phyloP scores from a whole-genome alignment of 2,113 vertebrate genomes.

The Podarcis raffonei region DNA sequence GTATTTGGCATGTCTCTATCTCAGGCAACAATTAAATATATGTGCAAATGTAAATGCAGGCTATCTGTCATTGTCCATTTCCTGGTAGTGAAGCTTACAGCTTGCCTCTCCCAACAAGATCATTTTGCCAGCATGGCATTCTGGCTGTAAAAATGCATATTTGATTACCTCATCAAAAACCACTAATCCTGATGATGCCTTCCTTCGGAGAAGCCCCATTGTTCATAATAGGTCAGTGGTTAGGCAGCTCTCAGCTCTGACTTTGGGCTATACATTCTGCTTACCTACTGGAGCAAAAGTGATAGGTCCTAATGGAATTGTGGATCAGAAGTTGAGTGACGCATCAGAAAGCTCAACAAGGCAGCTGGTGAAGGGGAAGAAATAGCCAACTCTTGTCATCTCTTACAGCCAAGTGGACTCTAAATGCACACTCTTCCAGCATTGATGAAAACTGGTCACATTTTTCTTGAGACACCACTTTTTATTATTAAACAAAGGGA shows the following conservation, averaged over 20 bases:
- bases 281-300: constrained; percentile 66
- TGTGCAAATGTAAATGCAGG: constrained; percentile 70
- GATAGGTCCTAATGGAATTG: constrained; percentile 62
- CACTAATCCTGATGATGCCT: constrained; percentile 66
- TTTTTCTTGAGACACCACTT: neutral
- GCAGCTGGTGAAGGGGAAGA: constrained; percentile 48
- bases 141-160: constrained; percentile 63
- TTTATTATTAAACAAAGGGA: neutral
- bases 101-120: constrained; percentile 63
- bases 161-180: constrained; percentile 67
- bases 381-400: constrained; percentile 19
- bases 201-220: constrained; percentile 59
- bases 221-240: constrained; percentile 69
- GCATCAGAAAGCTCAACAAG: constrained; percentile 56
- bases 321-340: constrained; percentile 47
- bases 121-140: constrained; percentile 52
- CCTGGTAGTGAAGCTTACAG: constrained; percentile 59
- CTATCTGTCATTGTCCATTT: constrained; percentile 70
- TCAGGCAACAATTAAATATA: constrained; percentile 69
- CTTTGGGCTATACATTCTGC: constrained; percentile 60
- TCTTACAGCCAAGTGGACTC: neutral
- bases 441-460: neutral
- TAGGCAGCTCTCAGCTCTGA: constrained; percentile 67
- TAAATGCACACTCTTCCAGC: neutral
- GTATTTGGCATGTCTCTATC: constrained; percentile 70